Evolutionary conservation across 2,888 invertebrate species (phyloP).

Genomic region (Harmothoe impar): DNA sequence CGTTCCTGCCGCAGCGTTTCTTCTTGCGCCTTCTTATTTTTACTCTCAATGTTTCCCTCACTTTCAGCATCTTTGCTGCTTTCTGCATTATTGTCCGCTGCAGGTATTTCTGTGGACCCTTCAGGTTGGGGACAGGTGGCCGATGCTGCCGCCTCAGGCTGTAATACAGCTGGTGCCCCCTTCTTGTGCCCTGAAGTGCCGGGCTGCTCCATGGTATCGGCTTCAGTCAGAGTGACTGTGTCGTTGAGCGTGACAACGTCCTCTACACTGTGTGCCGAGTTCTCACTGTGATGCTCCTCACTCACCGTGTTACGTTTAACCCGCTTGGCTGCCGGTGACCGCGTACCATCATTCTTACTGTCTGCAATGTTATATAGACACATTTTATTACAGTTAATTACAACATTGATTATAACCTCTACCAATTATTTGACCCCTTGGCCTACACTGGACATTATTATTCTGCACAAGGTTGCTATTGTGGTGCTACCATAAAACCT

Average conservation of each 20-base stretch:
- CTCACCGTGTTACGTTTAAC: slow-evolving; percentile 19
- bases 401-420: too few species aligned
- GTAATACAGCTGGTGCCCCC: neutral
- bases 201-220: neutral
- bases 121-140: neutral
- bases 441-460: too few species aligned
- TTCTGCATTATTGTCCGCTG: neutral
- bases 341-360: slow-evolving; percentile 24
- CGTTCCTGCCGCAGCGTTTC: neutral
- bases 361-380: slow-evolving; percentile 17
- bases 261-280: slow-evolving; percentile 32
- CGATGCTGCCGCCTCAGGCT: neutral
- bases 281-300: slow-evolving; percentile 45
- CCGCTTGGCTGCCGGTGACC: slow-evolving; percentile 42
- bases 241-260: neutral
- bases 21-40: neutral
- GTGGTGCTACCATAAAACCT: too few species aligned
- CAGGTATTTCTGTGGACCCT: neutral
- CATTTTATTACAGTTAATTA: too few species aligned
- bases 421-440: too few species aligned
- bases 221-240: neutral
- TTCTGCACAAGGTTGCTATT: too few species aligned
- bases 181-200: neutral
- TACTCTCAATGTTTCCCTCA: neutral
- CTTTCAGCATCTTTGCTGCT: neutral